Conservation (phyloP, 2,797 vertebrate genomes). For the Arrhamphus sclerolepis region DNA sequence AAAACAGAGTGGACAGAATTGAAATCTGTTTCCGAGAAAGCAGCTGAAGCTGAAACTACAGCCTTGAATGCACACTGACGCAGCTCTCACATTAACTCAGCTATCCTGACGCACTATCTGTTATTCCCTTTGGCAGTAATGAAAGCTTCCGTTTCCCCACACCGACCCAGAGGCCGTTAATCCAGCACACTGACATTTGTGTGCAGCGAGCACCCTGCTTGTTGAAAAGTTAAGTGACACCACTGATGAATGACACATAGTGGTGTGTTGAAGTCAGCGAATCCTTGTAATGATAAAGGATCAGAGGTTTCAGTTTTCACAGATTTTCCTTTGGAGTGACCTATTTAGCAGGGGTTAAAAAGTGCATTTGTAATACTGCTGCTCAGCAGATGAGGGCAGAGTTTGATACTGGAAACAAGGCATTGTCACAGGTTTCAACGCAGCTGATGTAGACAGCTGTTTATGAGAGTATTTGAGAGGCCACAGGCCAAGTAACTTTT, state of each 20-base stretch:
- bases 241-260: neutral
- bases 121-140: neutral
- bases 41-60: neutral
- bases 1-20: neutral
- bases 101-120: neutral
- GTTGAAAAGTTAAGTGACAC: neutral
- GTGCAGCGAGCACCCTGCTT: conserved; percentile 3
- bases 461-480: neutral
- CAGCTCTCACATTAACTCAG: neutral
- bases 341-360: neutral
- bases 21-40: conserved; percentile 1
- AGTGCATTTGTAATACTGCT: conserved; percentile 52
- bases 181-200: neutral
- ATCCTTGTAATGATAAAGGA: conserved; percentile 3
- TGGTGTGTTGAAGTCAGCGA: conserved; percentile 1
- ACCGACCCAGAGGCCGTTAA: conserved; percentile 1
- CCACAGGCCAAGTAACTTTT: neutral
- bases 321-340: conserved; percentile 1
- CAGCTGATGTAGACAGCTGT: neutral
- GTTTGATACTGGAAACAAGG: conserved; percentile 36
- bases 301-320: neutral
- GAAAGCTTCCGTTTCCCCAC: conserved; percentile 5
- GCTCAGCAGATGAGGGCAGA: conserved; percentile 69
- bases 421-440: neutral
- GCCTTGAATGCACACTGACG: conserved; percentile 5